These are phyloP conservation scores for Lepidonotus clava DNA, from an alignment of 2,888 invertebrate species.

Conservation along the genomic window DNA sequence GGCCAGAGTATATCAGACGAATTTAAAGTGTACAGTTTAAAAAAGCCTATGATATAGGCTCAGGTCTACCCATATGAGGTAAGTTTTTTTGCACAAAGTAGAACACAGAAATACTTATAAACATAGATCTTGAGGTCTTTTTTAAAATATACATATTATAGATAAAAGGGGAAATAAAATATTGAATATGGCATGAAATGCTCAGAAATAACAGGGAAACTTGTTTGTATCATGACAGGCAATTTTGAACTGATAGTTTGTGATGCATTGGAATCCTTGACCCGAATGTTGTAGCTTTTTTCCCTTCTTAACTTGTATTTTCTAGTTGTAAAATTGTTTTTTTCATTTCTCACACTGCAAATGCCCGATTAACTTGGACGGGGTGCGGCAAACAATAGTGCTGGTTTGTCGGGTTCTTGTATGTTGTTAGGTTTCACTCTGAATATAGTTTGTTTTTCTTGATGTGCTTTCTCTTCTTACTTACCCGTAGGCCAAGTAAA, in stretches of 20 bases:
- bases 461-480: conserved; percentile 32
- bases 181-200: conserved; percentile 14
- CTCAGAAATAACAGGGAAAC: conserved; percentile 5
- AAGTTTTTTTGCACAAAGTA: conserved; percentile 46
- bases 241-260: conserved; percentile 13
- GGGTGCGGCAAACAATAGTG: conserved; percentile 22
- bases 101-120: not conserved
- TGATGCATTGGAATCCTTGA: conserved; percentile 24
- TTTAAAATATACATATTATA: not conserved
- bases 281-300: conserved; percentile 18
- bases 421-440: conserved; percentile 51
- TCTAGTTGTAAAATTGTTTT: not conserved
- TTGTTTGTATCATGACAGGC: conserved; percentile 7
- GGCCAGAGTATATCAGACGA: not conserved
- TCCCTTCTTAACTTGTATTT: conserved; percentile 5
- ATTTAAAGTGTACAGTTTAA: conserved; percentile 26
- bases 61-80: not conserved
- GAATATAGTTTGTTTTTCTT: conserved; percentile 39
- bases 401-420: conserved; percentile 20
- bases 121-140: not conserved
- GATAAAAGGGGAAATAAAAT: not conserved
- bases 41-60: not conserved
- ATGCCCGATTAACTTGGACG: conserved; percentile 26
- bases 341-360: conserved; percentile 15
- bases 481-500: conserved; percentile 31